A percentile compares a stretch with the other conserved stretches of the same genome.
Conservation (phyloP, 2,797 vertebrate species). For the Pyrrhura leucotis region DNA sequence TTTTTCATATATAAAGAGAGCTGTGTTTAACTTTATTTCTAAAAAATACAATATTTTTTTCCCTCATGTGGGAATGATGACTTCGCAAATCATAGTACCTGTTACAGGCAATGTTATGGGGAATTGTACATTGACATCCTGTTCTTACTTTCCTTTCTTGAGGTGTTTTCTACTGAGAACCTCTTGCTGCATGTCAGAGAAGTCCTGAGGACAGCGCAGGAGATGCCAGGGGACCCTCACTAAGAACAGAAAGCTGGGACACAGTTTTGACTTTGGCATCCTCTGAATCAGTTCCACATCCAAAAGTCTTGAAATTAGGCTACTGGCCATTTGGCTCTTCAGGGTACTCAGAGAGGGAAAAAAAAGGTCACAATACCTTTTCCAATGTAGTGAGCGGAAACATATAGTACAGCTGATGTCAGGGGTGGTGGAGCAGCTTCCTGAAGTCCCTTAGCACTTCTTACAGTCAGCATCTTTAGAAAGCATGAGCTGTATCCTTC, state of each 20-base stretch:
- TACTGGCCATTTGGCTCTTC: background rate
- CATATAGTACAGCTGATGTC: background rate
- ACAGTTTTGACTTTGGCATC: background rate
- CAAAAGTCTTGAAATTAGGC: background rate
- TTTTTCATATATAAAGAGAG: background rate
- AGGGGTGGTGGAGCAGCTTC: background rate
- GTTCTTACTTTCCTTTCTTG: background rate
- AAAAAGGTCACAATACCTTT: background rate
- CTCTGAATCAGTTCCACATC: background rate
- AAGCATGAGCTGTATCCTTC: background rate
- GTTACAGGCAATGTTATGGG: background rate
- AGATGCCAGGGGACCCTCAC: background rate
- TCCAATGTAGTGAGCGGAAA: background rate
- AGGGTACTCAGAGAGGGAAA: fast-evolving
- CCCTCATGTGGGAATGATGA: background rate
- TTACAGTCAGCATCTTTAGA: background rate
- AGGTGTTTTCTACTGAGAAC: background rate
- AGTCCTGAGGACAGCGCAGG: background rate
- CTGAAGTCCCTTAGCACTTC: background rate
- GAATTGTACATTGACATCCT: background rate
- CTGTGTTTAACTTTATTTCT: background rate
- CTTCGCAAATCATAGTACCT: background rate
- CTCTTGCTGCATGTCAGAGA: background rate
- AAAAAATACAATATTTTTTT: background rate
- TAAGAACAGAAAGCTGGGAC: background rate